Conservation (phyloP, 1,140 invertebrate genomes). For the Pollicipes pollicipes region DNA sequence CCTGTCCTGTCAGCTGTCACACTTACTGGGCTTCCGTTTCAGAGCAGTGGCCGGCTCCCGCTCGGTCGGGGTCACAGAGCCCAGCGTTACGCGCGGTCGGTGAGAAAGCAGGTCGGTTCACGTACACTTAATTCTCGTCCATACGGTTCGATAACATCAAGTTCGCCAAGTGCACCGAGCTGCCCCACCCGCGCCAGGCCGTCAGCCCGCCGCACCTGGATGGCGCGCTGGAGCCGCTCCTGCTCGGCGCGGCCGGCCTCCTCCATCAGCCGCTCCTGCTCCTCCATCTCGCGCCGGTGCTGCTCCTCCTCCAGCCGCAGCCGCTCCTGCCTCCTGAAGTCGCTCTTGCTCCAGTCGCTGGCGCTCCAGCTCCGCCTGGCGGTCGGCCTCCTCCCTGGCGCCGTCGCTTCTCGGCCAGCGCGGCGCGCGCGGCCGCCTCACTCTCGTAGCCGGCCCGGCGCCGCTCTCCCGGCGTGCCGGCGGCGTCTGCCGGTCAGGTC, state of each 20-base stretch:
- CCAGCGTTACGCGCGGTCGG: no score
- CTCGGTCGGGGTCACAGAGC: no score
- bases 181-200: no score
- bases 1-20: no score
- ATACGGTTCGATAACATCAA: no score
- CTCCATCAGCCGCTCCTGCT: neutral
- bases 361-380: neutral
- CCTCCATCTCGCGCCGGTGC: neutral
- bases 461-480: no score
- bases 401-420: constrained; percentile 2
- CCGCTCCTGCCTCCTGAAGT: neutral
- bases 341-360: neutral
- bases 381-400: neutral
- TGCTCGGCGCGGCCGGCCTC: neutral
- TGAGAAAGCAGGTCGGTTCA: no score
- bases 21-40: no score
- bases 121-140: no score
- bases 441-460: neutral
- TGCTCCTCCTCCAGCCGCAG: neutral
- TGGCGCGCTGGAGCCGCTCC: neutral
- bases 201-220: neutral
- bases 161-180: no score
- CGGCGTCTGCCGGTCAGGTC: neutral
- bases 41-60: no score
- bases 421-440: neutral